Percentiles rank a stretch among this genome's conserved stretches.
These are phyloP conservation scores for Daphoenositta chrysoptera DNA, from an alignment of 2,113 vertebrate species.

Conservation along the genomic window DNA sequence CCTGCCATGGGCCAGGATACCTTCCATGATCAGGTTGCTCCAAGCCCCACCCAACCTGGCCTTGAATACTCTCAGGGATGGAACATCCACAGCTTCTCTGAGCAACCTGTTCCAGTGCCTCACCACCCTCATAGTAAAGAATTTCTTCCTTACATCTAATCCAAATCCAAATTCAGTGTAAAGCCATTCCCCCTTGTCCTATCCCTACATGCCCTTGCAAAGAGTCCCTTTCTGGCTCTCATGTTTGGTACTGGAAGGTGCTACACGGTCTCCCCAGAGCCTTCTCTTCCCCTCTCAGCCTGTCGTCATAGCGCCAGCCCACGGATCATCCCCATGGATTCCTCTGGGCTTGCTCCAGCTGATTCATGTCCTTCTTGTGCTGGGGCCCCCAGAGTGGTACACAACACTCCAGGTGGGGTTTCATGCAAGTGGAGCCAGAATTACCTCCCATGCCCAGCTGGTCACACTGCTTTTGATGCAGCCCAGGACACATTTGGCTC, in stretches of 20 bases:
- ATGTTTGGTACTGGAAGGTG: rapidly evolving
- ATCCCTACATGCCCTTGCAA: background rate
- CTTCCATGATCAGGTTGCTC: background rate
- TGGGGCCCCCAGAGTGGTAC: too few relatives aligned
- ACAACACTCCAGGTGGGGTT: background rate
- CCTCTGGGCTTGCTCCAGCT: background rate
- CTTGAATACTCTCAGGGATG: background rate
- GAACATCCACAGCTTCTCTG: background rate
- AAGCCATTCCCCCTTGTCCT: background rate
- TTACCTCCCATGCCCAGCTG: background rate
- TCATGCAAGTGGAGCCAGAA: background rate
- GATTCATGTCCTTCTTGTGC: background rate
- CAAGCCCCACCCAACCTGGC: background rate
- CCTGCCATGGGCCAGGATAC: background rate
- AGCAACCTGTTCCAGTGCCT: background rate
- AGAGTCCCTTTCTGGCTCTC: background rate
- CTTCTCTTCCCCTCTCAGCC: background rate
- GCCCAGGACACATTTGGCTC: background rate
- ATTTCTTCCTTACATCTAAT: background rate
- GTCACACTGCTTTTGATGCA: background rate
- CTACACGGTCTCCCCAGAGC: rapidly evolving
- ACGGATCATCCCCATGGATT: background rate
- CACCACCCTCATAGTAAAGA: background rate
- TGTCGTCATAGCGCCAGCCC: background rate
- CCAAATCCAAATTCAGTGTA: background rate